Base-by-base conservation (phyloP, 1,140 invertebrate species). In the Atta colombica region DNA sequence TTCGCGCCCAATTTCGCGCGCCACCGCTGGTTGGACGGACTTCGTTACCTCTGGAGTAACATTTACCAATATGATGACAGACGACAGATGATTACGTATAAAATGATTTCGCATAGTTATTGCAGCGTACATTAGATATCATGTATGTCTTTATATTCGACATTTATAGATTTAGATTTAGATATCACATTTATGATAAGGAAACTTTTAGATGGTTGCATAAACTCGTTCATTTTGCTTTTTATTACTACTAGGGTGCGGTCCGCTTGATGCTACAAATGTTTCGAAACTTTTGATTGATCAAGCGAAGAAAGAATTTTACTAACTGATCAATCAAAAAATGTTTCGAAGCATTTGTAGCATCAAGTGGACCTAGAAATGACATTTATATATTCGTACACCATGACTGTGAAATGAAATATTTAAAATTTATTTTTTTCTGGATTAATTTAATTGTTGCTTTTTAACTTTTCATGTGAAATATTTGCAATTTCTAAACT, bases 11-110 rank as follows among this genome's bases (percentile, higher is more conserved):
- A 94, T 92, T 92, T 94, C 93, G 85, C 94, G 92, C 90, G 92
- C 93, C 63, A 94, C 75, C 91, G 93, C 93, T 91, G 95, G 93
- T 92, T 93, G 94, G 89, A 94, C 92, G 84, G 94, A 93, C 88
- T 95, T 95, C 92, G 93, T 93, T 94, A 94, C 92, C 91, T 95
- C 95, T 94, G 93, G 93, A 94, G 93, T 93, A 95, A 95, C 92
- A 94, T 94, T 86, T 92, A 89, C 89, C 80, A 86, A 85, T 87
- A 80, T 91, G 89, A 90, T 85, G 89, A 91, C 55, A 86, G 71
- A 85, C 71, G 45, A 77, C 25, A 90, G 31, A 85, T 66, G 60
- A 85, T 66, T 53, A 78, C 49, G 49, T 49, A 68, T 31, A 61
- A 75, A 72, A 84, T 84, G 80, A 84, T 35, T 58, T 49, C 7